Evolutionary conservation across 2,888 invertebrate species (phyloP), one percentile per base, ranked within the genome.

Genomic region (Caenorhabditis sulstoni): DNA sequence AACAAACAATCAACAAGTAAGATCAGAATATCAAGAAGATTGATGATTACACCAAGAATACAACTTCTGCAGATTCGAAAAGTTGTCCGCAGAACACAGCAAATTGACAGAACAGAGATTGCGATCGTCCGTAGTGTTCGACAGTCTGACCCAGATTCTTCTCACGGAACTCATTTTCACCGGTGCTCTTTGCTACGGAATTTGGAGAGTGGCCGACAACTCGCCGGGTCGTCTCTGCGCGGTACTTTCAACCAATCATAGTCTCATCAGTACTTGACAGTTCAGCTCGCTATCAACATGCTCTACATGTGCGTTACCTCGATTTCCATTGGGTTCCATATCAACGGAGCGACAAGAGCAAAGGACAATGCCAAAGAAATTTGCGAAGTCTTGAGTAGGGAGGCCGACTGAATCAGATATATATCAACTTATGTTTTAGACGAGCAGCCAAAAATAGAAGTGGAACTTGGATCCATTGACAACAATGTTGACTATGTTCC

Each of bases 161-260:
- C 61, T 89, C n/a, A 89, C 89, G 0, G 89, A 89, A 53, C 78
- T 89, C 7, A 86, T 89, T 18, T 89, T 89, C 79, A 89, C 89
- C 3, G 87, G 84, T 16, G 89, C 89, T 8, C 78, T 89, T 2
- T 87, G 86, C 45, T 89, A 89, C 68, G 89, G 89, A 44, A 87
- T 89, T 45, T 89, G 85, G 84, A 59, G 86, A 45, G 83, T 89
- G 37, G 88, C 87, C 14, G 79, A 83, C 53, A 86, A 84, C n/a
- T 85, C 88, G 8, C 86, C 89, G 8, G 89, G 89, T 18, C 78
- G 83, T 11, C 75, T 89, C n/a, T 88, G 85, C 29, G 87, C 88
- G 61, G 85, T 88, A 79, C 57, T 53, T 20, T 53, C 12, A n/a
- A n/a, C n/a, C n/a, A n/a, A n/a, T n/a, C n/a, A n/a, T n/a, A n/a